Evolutionary conservation across 2,113 vertebrate genomes (phyloP).

Genomic region (Polyodon spathula): DNA sequence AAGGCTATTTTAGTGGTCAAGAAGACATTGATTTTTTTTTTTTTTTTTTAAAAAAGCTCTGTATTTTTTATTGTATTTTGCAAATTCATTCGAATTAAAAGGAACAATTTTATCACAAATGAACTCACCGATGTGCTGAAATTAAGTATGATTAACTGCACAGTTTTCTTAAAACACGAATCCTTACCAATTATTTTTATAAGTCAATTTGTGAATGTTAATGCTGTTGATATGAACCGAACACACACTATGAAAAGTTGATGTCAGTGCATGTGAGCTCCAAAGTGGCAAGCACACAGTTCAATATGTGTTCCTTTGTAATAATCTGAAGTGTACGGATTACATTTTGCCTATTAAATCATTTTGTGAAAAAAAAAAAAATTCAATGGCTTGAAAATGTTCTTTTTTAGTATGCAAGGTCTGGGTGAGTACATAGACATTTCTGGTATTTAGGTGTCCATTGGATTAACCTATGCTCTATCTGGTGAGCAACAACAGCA

Average conservation of each 20-base stretch:
- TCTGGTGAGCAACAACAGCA: too few species aligned
- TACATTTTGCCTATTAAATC: conserved; percentile 1
- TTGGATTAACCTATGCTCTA: too few species aligned
- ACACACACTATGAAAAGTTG: not conserved
- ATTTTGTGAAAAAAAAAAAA: not conserved
- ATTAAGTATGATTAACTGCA: not conserved
- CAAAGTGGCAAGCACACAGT: not conserved
- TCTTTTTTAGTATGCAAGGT: not conserved
- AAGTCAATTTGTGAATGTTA: not conserved
- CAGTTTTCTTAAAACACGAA: not conserved
- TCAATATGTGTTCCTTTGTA: not conserved
- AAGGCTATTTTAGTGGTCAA: not conserved
- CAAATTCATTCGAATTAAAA: not conserved
- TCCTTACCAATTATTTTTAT: not conserved
- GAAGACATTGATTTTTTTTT: not conserved
- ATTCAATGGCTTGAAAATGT: not conserved
- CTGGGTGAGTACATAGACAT: too few species aligned
- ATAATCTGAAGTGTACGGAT: not conserved
- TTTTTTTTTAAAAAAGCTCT: not conserved
- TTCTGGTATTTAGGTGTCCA: too few species aligned
- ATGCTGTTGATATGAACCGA: not conserved
- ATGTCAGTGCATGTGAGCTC: not conserved
- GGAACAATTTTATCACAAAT: not conserved
- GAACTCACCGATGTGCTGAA: not conserved
- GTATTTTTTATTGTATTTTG: conserved; percentile 1